Evolutionary conservation across 2,113 vertebrate species (phyloP), one percentile per base, ranked within the genome.

Genomic region (Chaenocephalus aceratus): DNA sequence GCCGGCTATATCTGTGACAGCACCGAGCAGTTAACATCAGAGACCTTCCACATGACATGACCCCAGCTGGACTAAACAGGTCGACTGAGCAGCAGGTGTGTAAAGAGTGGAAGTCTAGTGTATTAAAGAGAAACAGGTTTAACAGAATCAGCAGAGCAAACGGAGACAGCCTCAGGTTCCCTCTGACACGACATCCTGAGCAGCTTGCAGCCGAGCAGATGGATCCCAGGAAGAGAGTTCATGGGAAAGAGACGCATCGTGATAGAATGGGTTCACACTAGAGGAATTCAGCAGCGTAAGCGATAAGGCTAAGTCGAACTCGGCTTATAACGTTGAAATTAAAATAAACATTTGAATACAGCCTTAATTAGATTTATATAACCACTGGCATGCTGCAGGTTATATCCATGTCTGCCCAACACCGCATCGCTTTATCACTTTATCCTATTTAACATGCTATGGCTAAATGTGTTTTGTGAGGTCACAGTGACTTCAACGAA

Each of bases 51-150:
- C 15, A 52, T 44, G 75, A 67, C 74, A 26, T 15, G 57, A 53
- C n/a, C 72, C n/a, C 77, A 86, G 58, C 80, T 76, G 75, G 66
- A 75, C 59, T 65, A 60, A 78, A 75, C 75, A 69, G 16, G 10
- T 36, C 41, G 63, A 75, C 45, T 57, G 58, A 58, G 72, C 72
- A 64, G 70, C 62, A 88, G 72, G 80, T 80, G 89, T 80, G 75
- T 63, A 8, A 73, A 77, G 46, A 21, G 44, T 13, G 75, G 51
- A 65, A 73, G 71, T 49, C 30, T 72, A 16, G 63, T 67, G 65
- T 34, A 82, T 69, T 77, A 75, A 48, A 71, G 26, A 36, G 77
- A 78, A 87, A 81, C 61, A 9, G 58, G 61, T 74, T 80, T 60
- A 74, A 72, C 53, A 84, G 86, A 79, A 54, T 69, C 67, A 41